These are phyloP conservation scores for Drosophila bunnanda DNA, from an alignment of 2,888 invertebrate genomes.

Conservation along the genomic window DNA sequence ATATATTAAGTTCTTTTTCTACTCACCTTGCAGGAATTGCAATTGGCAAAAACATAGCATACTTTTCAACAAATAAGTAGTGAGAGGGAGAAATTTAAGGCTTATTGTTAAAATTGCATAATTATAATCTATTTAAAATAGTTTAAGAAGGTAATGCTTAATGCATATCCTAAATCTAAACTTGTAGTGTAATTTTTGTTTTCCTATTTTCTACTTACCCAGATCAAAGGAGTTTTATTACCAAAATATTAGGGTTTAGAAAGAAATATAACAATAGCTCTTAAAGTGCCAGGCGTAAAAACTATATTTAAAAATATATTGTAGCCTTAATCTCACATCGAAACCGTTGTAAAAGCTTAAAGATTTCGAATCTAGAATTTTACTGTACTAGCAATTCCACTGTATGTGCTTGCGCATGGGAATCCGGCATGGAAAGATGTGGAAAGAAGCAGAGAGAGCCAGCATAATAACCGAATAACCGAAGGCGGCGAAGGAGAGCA, in stretches of 20 bases:
- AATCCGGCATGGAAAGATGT: constrained; percentile 24
- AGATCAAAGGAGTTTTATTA: no score
- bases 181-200: no score
- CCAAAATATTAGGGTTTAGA: not conserved
- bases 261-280: not conserved
- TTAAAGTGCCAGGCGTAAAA: not conserved
- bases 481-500: constrained; percentile 44
- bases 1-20: not conserved
- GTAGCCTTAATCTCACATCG: not conserved
- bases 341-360: not conserved
- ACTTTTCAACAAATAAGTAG: not conserved
- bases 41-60: not conserved
- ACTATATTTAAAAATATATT: not conserved
- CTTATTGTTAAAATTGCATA: not conserved
- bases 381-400: constrained; percentile 4
- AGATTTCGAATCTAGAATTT: not conserved
- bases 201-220: no score
- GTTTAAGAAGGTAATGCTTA: no score
- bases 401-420: constrained; percentile 10
- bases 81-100: not conserved
- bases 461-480: constrained; percentile 58
- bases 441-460: constrained; percentile 30
- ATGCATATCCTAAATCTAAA: no score
- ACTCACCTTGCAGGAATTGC: not conserved
- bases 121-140: not conserved